A percentile compares a stretch with the other conserved stretches of the same genome.
phyloP scores from a whole-genome alignment of 1,140 invertebrate genomes.

The Achatina immaculata region DNA sequence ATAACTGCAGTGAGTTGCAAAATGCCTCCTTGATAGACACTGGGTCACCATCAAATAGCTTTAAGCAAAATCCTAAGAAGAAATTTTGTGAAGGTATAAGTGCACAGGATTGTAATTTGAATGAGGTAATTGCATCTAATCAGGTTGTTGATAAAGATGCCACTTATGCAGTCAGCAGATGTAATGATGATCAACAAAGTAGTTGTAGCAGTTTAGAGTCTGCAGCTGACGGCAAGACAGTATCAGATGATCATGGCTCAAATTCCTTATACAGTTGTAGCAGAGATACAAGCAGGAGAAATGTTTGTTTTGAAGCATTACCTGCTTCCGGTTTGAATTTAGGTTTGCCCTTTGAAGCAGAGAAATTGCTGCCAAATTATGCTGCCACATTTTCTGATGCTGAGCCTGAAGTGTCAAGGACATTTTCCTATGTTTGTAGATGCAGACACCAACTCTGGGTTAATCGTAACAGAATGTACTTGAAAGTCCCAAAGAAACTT shows the following conservation, averaged over 20 bases:
- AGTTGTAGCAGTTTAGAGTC: background rate
- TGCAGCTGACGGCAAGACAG: background rate
- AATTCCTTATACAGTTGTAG: background rate
- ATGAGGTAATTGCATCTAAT: background rate
- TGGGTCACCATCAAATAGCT: background rate
- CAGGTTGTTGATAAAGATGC: background rate
- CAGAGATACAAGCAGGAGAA: background rate
- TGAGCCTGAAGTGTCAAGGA: background rate
- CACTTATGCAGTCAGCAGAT: background rate
- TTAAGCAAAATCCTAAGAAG: background rate
- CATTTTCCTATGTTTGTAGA: background rate
- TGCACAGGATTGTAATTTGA: background rate
- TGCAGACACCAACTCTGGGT: background rate
- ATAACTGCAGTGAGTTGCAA: background rate
- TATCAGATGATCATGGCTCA: background rate
- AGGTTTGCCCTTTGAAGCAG: no score
- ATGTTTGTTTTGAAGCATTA: background rate
- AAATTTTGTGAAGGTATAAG: constrained; percentile 17
- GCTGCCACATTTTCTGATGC: background rate
- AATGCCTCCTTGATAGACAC: background rate
- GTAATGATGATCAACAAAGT: background rate
- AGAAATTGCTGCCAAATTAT: no score
- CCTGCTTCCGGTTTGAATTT: no score
- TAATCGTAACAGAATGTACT: background rate
- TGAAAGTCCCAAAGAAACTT: background rate